A percentile compares a stretch with the other conserved stretches of the same genome.
phyloP scores from a whole-genome alignment of 2,797 vertebrate species.

The Bradypodion pumilum region DNA sequence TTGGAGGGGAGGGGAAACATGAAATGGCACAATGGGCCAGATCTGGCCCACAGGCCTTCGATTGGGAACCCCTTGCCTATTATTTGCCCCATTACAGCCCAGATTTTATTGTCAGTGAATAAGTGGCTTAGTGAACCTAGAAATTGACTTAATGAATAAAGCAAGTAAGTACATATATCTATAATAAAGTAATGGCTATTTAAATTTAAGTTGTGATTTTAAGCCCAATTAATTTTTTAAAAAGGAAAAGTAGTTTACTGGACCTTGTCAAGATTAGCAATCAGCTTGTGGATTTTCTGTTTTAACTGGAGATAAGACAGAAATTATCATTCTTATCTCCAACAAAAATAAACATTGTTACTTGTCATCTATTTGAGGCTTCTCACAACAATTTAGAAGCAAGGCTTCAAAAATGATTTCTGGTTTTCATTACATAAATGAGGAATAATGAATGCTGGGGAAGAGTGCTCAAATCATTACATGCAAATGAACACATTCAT shows the following conservation, averaged over 20 bases:
- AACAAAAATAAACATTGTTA: not conserved
- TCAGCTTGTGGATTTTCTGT: too few relatives aligned
- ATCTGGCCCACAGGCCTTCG: too few relatives aligned
- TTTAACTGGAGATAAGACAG: not conserved
- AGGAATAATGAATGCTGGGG: slow-evolving; percentile 4
- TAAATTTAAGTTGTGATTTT: not conserved
- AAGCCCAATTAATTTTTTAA: not conserved
- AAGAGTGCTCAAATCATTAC: slow-evolving; percentile 4
- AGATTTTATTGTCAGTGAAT: not conserved
- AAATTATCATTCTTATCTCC: not conserved
- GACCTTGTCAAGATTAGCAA: not conserved
- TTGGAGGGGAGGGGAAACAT: too few relatives aligned
- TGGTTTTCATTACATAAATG: slow-evolving; percentile 14
- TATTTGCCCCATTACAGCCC: too few relatives aligned
- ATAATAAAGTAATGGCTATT: not conserved
- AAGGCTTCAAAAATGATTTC: not conserved
- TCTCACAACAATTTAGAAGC: not conserved
- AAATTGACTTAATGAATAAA: not conserved
- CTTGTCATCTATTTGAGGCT: not conserved
- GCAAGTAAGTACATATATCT: too few relatives aligned
- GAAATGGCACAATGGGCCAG: too few relatives aligned
- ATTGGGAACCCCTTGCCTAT: too few relatives aligned
- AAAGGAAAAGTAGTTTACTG: too few relatives aligned
- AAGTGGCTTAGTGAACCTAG: not conserved
- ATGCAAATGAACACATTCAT: slow-evolving; percentile 1